phyloP scores from a whole-genome alignment of 2,797 vertebrate genomes.

The Protosalanx chinensis region DNA sequence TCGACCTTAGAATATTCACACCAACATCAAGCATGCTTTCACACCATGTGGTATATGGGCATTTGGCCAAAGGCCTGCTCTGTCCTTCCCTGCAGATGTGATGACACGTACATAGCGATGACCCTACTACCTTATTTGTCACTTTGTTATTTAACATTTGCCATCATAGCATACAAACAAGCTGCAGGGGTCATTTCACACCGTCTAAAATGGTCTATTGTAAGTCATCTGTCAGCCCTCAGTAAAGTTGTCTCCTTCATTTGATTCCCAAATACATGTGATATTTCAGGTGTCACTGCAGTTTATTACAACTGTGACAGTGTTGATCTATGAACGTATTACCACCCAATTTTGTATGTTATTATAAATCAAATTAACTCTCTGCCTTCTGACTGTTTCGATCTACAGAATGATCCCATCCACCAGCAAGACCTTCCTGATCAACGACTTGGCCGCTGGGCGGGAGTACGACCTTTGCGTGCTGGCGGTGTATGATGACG shows the following conservation, averaged over 20 bases:
- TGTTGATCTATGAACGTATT: no score
- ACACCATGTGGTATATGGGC: conserved; percentile 50
- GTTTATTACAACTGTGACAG: neutral
- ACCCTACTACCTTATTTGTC: conserved; percentile 49
- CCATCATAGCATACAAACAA: conserved; percentile 38
- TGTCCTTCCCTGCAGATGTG: conserved; percentile 43
- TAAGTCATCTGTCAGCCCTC: conserved; percentile 45
- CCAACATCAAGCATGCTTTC: conserved; percentile 47
- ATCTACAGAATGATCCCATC: conserved; percentile 86
- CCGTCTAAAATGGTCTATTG: conserved; percentile 31
- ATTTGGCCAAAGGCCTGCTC: conserved; percentile 44
- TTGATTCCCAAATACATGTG: neutral
- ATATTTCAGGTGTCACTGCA: neutral
- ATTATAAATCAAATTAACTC: neutral
- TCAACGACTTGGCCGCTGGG: conserved; percentile 87
- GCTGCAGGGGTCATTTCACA: conserved; percentile 33
- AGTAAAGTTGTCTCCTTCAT: conserved; percentile 29
- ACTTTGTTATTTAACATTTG: conserved; percentile 44
- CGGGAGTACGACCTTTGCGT: conserved; percentile 88
- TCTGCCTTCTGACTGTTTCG: conserved; percentile 28
- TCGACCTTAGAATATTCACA: conserved; percentile 52
- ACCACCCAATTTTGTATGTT: no score
- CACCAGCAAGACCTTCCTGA: conserved; percentile 85
- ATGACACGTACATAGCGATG: conserved; percentile 32
- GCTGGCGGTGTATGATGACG: conserved; percentile 86